Percentiles rank a stretch among this genome's conserved stretches.
These are phyloP conservation scores for Podarcis siculus DNA, from an alignment of 2,797 vertebrate genomes.

Conservation along the genomic window DNA sequence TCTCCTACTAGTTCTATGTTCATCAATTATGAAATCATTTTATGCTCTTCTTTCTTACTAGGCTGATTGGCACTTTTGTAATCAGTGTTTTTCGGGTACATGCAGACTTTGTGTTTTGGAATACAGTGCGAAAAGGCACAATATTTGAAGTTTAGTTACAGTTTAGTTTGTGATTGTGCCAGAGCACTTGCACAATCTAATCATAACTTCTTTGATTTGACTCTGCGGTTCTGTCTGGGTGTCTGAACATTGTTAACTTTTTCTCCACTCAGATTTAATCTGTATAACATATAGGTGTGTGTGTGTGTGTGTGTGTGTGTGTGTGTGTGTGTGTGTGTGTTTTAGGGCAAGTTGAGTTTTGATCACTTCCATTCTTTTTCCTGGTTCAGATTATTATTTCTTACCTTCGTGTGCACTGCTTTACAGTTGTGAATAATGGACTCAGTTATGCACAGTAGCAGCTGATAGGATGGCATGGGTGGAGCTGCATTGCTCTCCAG, in stretches of 20 bases:
- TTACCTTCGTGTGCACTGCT: conserved; percentile 54
- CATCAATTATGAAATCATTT: not conserved
- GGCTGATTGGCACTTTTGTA: not conserved
- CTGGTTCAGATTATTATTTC: conserved; percentile 52
- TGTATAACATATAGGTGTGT: conserved; percentile 47
- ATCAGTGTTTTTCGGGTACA: conserved; percentile 10
- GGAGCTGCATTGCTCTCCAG: too few relatives aligned
- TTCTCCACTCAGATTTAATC: conserved; percentile 31
- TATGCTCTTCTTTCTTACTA: too few relatives aligned
- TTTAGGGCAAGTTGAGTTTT: conserved; percentile 59
- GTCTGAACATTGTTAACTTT: conserved; percentile 50
- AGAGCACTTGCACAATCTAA: conserved; percentile 44
- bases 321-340: not conserved
- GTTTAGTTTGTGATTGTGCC: conserved; percentile 30
- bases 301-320: conserved; percentile 26
- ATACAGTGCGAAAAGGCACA: conserved; percentile 15
- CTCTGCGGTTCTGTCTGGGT: conserved; percentile 65
- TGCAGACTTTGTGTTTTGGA: not conserved
- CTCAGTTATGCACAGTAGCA: conserved; percentile 53
- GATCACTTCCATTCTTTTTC: conserved; percentile 59
- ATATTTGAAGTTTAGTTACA: not conserved
- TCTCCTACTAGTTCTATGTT: not conserved
- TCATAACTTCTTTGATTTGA: conserved; percentile 66
- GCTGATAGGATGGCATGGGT: too few relatives aligned
- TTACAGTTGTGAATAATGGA: conserved; percentile 57